Evolutionary conservation across 2,888 invertebrate species (phyloP), one percentile per base, ranked within the genome.

Genomic region (Sussaba pulchella): DNA sequence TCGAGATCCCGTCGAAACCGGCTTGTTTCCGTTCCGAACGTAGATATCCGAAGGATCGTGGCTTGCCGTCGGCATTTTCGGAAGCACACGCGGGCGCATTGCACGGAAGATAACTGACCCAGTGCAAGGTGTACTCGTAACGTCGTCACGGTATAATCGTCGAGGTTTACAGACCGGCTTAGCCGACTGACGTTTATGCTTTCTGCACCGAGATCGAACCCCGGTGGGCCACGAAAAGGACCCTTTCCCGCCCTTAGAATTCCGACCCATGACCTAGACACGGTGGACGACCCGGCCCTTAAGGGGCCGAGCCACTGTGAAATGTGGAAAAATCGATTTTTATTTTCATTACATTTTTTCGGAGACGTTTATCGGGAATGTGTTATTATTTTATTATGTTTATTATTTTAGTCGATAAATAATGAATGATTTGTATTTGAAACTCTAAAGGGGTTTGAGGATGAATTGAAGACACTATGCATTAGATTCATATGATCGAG

Each of bases 31-130:
- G n/a, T n/a, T n/a, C n/a, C n/a, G n/a, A n/a, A n/a, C n/a, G n/a
- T n/a, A n/a, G n/a, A n/a, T n/a, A 85, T 86, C 63, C 72, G 47
- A 81, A 83, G 85, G 86, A 86, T 86, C 54, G 77, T 70, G 45
- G 47, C 61, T n/a, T n/a, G 73, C 59, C 45, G 45, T 31, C 39
- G 64, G 72, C 66, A 70, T 6, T 47, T 24, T 26, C n/a, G 17
- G 17, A 31, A 19, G 45, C 52, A 52, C 69, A n/a, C 72, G 36
- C 19, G 39, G 14, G n/a, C 39, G n/a, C 12, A 5, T 50, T 45
- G 39, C 43, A 47, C 59, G 50, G 80, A 73, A 80, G 77, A 78
- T 81, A 83, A 85, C 78, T 85, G 83, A 84, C 84, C 84, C 75
- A 81, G 63, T 80, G 67, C 75, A 78, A 72, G 79, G 36, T 50